phyloP scores from a whole-genome alignment of 2,888 invertebrate species.

The Diaprepes abbreviatus region DNA sequence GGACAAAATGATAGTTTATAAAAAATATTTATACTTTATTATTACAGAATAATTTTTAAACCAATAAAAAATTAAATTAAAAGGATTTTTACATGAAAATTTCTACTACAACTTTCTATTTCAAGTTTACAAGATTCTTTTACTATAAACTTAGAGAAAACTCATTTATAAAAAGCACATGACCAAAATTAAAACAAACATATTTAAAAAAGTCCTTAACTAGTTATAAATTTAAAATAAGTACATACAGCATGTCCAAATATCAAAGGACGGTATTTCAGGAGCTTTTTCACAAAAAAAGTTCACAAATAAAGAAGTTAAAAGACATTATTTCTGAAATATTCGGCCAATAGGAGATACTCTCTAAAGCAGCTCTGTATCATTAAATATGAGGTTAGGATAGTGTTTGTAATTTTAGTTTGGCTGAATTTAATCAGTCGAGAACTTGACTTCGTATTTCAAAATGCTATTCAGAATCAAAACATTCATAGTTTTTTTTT shows the following conservation, averaged over 20 bases:
- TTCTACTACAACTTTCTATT: conserved; percentile 17
- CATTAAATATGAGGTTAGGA: too few species aligned
- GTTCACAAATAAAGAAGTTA: too few species aligned
- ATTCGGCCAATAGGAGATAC: too few species aligned
- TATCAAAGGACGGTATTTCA: too few species aligned
- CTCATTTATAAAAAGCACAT: conserved; percentile 1
- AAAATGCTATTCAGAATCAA: too few species aligned
- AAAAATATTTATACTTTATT: conserved; percentile 34
- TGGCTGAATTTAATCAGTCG: too few species aligned
- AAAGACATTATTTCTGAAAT: too few species aligned
- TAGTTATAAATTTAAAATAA: conserved; percentile 13
- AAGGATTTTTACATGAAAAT: conserved; percentile 22
- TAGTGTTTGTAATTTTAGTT: too few species aligned
- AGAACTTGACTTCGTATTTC: too few species aligned
- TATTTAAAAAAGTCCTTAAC: background rate
- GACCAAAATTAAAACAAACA: conserved; percentile 2
- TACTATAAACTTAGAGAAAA: background rate
- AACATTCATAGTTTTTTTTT: too few species aligned
- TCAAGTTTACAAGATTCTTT: conserved; percentile 12
- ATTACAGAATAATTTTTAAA: conserved; percentile 24
- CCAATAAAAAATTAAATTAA: conserved; percentile 17
- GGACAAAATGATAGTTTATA: conserved; percentile 34
- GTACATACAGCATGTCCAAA: conserved; percentile 1
- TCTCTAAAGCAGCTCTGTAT: too few species aligned
- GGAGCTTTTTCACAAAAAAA: too few species aligned